phyloP scores from a whole-genome alignment of 2,888 invertebrate species.

The Cephus nigrinus region DNA sequence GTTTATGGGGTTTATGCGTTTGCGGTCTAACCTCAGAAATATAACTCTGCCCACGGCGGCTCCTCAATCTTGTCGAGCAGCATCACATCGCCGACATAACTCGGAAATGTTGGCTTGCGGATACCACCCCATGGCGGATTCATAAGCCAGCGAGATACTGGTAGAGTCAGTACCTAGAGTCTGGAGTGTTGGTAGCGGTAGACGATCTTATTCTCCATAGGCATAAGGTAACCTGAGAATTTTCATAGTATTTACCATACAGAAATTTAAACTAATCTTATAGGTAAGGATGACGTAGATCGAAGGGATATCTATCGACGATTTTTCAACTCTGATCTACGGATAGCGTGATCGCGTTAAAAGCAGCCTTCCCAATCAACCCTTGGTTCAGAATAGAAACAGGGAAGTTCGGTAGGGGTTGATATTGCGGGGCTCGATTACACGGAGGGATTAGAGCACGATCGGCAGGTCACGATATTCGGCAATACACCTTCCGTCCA shows the following conservation, averaged over 20 bases:
- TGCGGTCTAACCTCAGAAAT: constrained; percentile 58
- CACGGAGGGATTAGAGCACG: constrained; percentile 44
- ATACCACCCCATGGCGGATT: constrained; percentile 49
- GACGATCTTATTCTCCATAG: constrained; percentile 1
- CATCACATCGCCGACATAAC: constrained; percentile 53
- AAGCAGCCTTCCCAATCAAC: constrained; percentile 40
- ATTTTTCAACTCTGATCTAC: constrained; percentile 46
- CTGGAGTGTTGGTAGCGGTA: not conserved
- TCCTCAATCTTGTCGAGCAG: constrained; percentile 53
- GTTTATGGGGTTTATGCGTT: constrained; percentile 46
- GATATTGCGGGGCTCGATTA: constrained; percentile 37
- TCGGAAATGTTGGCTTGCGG: constrained; percentile 37
- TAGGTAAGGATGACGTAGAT: constrained; percentile 10
- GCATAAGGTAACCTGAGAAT: not conserved
- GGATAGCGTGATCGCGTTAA: constrained; percentile 49
- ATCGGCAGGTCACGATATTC: constrained; percentile 49
- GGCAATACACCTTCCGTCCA: constrained; percentile 29
- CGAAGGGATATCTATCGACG: constrained; percentile 24
- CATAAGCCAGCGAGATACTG: constrained; percentile 33
- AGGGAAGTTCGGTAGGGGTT: constrained; percentile 3
- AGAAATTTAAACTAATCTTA: constrained; percentile 12
- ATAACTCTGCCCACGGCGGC: constrained; percentile 54
- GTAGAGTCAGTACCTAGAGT: constrained; percentile 3
- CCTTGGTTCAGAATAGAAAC: not conserved
- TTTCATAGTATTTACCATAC: not conserved